Conservation (phyloP, 2,888 invertebrate species). For the Diogma glabrata region DNA sequence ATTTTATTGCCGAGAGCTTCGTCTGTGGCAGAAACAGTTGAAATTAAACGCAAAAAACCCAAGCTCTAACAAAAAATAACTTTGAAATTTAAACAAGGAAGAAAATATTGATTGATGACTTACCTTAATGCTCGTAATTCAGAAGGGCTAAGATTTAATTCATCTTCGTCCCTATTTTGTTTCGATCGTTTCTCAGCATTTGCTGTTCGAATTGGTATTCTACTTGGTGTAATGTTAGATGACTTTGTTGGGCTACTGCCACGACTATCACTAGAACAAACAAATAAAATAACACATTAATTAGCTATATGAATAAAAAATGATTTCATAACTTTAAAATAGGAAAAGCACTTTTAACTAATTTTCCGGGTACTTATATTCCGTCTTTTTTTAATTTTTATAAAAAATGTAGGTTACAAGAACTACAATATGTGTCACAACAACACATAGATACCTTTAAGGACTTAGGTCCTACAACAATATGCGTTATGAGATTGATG, state of each 20-base stretch:
- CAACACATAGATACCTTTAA: too few relatives aligned
- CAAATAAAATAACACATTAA: background rate
- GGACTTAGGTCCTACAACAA: too few relatives aligned
- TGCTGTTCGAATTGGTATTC: constrained; percentile 35
- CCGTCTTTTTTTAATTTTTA: too few relatives aligned
- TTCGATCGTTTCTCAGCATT: constrained; percentile 33
- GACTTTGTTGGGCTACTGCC: constrained; percentile 15
- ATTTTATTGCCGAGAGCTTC: too few relatives aligned
- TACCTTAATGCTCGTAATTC: constrained; percentile 18
- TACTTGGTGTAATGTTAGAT: constrained; percentile 23
- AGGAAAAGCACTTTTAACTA: too few relatives aligned
- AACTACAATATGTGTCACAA: too few relatives aligned
- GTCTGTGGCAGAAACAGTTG: too few relatives aligned
- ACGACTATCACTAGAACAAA: constrained; percentile 9
- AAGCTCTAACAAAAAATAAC: background rate
- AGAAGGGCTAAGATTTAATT: constrained; percentile 15
- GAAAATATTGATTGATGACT: constrained; percentile 9
- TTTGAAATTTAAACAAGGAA: background rate
- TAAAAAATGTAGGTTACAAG: too few relatives aligned
- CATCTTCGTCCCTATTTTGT: constrained; percentile 13
- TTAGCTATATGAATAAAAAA: background rate
- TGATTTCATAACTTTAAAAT: too few relatives aligned
- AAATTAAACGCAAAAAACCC: too few relatives aligned
- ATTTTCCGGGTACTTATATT: too few relatives aligned
- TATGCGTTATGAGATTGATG: too few relatives aligned